Conservation (phyloP, 2,797 vertebrate genomes). For the Dallia pectoralis region DNA sequence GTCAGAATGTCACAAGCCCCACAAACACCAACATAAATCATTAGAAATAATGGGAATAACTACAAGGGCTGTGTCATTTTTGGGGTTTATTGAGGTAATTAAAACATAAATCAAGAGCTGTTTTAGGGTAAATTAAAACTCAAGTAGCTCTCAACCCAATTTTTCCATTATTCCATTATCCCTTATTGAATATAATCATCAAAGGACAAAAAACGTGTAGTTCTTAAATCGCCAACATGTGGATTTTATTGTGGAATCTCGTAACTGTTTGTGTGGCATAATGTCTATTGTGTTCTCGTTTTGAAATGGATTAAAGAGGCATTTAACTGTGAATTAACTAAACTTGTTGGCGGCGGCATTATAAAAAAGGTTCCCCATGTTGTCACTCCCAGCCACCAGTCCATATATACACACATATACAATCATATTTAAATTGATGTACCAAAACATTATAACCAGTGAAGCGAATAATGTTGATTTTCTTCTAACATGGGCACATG, state of each 20-base stretch:
- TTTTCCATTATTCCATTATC: slow-evolving; percentile 18
- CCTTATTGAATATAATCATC: slow-evolving; percentile 3
- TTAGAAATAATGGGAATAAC: neutral
- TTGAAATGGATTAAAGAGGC: slow-evolving; percentile 18
- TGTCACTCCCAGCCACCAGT: slow-evolving; percentile 5
- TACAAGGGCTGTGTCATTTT: neutral
- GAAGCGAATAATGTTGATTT: too few species aligned
- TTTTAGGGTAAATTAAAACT: slow-evolving; percentile 1
- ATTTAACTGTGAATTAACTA: slow-evolving; percentile 5
- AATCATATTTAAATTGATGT: too few species aligned
- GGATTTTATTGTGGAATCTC: slow-evolving; percentile 33
- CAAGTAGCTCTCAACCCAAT: slow-evolving; percentile 1
- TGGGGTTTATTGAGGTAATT: slow-evolving; percentile 3
- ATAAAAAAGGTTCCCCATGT: slow-evolving; percentile 17
- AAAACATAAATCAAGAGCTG: neutral
- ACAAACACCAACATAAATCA: neutral
- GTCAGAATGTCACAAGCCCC: neutral
- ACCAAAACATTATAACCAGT: too few species aligned
- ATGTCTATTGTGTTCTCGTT: slow-evolving; percentile 26
- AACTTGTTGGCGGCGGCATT: neutral
- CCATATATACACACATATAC: too few species aligned
- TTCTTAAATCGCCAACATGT: slow-evolving; percentile 1
- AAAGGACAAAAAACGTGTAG: slow-evolving; percentile 19
- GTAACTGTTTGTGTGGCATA: slow-evolving; percentile 23
- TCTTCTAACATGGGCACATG: too few species aligned